These are phyloP conservation scores for Berghia stephanieae DNA, from an alignment of 1,140 invertebrate genomes.

Conservation along the genomic window DNA sequence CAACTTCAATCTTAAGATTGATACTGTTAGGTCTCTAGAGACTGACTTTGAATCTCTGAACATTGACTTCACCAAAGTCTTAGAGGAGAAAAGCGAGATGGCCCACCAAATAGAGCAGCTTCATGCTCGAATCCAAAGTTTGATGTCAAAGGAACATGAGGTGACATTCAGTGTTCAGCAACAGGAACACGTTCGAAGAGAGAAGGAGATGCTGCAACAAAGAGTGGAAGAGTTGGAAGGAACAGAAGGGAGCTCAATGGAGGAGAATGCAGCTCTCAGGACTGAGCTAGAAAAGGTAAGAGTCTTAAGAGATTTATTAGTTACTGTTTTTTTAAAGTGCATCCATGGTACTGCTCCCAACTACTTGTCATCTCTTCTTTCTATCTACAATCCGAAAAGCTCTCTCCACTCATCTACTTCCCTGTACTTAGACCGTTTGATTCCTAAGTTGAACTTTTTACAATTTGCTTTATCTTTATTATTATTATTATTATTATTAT, in stretches of 20 bases:
- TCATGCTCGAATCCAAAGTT: constrained; percentile 45
- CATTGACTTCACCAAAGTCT: constrained; percentile 44
- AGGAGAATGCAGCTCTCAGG: constrained; percentile 46
- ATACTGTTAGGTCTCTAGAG: constrained; percentile 45
- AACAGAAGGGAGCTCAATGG: constrained; percentile 38
- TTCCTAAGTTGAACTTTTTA: no score
- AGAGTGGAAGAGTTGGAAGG: constrained; percentile 54
- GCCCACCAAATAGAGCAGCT: constrained; percentile 61
- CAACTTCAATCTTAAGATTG: constrained; percentile 39
- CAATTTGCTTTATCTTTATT: no score
- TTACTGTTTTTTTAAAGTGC: no score
- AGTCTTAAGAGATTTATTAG: no score
- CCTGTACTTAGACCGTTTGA: no score
- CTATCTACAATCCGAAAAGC: no score
- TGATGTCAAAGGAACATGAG: constrained; percentile 39
- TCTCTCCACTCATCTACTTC: no score
- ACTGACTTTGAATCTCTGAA: constrained; percentile 53
- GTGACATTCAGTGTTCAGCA: constrained; percentile 39
- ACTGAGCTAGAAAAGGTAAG: constrained; percentile 40
- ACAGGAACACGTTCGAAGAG: constrained; percentile 49
- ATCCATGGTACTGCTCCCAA: no score
- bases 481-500: no score
- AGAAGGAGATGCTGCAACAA: constrained; percentile 47
- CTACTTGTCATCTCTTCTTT: no score
- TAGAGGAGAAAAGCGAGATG: constrained; percentile 57